Evolutionary conservation across 2,888 invertebrate species (phyloP).

Genomic region (Drosophila dives): DNA sequence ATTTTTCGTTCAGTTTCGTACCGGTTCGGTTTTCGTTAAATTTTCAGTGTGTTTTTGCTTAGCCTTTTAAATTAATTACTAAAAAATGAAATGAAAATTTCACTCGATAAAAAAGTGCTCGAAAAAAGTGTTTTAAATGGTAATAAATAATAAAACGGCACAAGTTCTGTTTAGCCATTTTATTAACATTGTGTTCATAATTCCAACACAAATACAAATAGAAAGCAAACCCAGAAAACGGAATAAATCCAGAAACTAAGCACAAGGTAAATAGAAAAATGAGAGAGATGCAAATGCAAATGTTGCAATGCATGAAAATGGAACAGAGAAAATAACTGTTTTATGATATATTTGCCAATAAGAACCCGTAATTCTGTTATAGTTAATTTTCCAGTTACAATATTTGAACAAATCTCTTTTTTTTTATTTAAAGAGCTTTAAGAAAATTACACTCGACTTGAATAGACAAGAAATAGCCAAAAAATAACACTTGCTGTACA

Average conservation of each 20-base stretch:
- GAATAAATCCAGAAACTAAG: slow-evolving; percentile 55
- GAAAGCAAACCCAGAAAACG: slow-evolving; percentile 65
- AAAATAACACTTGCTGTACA: slow-evolving; percentile 66
- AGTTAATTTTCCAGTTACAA: slow-evolving; percentile 30
- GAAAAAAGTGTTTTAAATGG: slow-evolving; percentile 28
- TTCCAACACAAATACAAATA: slow-evolving; percentile 65
- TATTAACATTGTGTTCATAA: slow-evolving; percentile 78
- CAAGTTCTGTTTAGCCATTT: slow-evolving; percentile 54
- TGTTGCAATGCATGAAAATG: slow-evolving; percentile 10
- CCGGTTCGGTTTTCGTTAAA: slow-evolving; percentile 26
- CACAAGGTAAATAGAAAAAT: slow-evolving; percentile 36
- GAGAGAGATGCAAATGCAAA: neutral
- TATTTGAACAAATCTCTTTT: slow-evolving; percentile 51
- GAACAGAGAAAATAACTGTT: slow-evolving; percentile 39
- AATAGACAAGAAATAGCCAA: slow-evolving; percentile 19
- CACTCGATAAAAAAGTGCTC: slow-evolving; percentile 41
- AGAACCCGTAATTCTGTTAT: slow-evolving; percentile 15
- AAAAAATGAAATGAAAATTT: slow-evolving; percentile 32
- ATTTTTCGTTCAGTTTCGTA: slow-evolving; percentile 22
- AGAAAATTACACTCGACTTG: neutral
- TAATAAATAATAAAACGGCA: slow-evolving; percentile 43
- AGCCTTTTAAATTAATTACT: neutral
- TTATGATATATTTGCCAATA: slow-evolving; percentile 26
- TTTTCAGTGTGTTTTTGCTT: slow-evolving; percentile 26
- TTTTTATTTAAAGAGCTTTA: slow-evolving; percentile 18